Evolutionary conservation across 1,140 invertebrate genomes (phyloP).

Genomic region (Drosophila rufa): DNA sequence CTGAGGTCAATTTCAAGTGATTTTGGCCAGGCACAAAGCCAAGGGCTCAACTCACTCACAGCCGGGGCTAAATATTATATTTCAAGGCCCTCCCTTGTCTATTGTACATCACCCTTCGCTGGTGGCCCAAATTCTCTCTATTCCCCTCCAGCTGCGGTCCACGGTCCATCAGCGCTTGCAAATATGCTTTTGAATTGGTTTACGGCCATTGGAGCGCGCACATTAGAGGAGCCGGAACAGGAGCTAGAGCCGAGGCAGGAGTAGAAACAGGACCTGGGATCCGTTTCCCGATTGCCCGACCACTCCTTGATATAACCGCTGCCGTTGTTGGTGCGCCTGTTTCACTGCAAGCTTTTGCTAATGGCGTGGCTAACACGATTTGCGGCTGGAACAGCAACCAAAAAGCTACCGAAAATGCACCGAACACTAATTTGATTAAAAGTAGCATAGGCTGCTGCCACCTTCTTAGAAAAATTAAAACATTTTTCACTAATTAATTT

Average conservation of each 20-base stretch:
- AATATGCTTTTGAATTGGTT: conserved; percentile 83
- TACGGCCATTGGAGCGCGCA: conserved; percentile 75
- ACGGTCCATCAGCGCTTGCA: conserved; percentile 75
- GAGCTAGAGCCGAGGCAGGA: neutral
- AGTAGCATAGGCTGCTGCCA: too few species aligned
- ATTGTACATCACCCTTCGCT: conserved; percentile 41
- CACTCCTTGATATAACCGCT: conserved; percentile 21
- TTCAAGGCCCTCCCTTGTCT: conserved; percentile 47
- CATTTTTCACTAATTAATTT: neutral
- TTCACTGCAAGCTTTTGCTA: conserved; percentile 74
- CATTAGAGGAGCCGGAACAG: conserved; percentile 39
- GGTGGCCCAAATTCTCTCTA: neutral
- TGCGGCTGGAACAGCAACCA: conserved; percentile 44
- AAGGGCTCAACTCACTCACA: conserved; percentile 53
- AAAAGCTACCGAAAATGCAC: conserved; percentile 14
- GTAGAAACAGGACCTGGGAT: conserved; percentile 2
- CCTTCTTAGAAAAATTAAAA: neutral
- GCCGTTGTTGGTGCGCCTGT: conserved; percentile 42
- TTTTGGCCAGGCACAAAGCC: conserved; percentile 41
- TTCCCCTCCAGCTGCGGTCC: conserved; percentile 34
- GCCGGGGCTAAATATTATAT: conserved; percentile 72
- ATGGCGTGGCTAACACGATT: conserved; percentile 82
- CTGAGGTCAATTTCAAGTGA: conserved; percentile 61
- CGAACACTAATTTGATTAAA: neutral
- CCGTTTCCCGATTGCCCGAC: conserved; percentile 36